These are phyloP conservation scores for Brachionus rubens DNA, from an alignment of 1,140 invertebrate species.

Conservation along the genomic window DNA sequence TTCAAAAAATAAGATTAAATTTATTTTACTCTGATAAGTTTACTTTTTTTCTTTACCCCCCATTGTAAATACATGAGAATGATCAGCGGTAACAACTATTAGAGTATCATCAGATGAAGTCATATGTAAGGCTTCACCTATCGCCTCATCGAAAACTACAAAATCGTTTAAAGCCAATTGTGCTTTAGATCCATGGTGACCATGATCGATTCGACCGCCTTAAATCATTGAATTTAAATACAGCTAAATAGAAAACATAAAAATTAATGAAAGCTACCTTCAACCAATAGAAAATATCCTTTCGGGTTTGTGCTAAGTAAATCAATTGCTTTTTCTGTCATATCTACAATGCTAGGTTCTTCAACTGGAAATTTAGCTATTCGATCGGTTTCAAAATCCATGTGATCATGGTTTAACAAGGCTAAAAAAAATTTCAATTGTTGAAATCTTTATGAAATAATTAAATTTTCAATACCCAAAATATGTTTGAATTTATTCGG, in stretches of 20 bases:
- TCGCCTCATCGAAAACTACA: conserved; percentile 72
- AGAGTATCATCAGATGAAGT: conserved; percentile 67
- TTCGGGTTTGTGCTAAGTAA: conserved; percentile 73
- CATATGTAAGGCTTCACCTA: conserved; percentile 28
- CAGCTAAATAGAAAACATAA: not conserved
- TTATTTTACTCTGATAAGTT: not conserved
- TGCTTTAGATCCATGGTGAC: conserved; percentile 77
- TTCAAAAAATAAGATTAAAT: conserved; percentile 48
- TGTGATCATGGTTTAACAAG: conserved; percentile 67
- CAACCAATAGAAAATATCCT: conserved; percentile 83
- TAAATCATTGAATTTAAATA: not conserved
- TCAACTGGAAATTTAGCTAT: conserved; percentile 47
- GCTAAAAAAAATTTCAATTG: not conserved
- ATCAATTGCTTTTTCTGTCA: conserved; percentile 79
- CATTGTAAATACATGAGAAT: conserved; percentile 63
- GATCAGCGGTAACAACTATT: conserved; percentile 84
- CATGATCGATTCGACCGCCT: conserved; percentile 76
- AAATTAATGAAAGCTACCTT: conserved; percentile 70
- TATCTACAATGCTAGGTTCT: conserved; percentile 71
- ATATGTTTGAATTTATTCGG: not conserved
- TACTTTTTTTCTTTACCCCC: not conserved
- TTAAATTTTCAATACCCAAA: too few species aligned
- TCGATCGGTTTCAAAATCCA: conserved; percentile 71
- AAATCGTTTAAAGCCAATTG: conserved; percentile 75
- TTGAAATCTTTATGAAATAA: not conserved